Percentiles rank a stretch among this genome's conserved stretches.
Conservation (phyloP, 2,113 vertebrate genomes). For the Tragelaphus strepsiceros region DNA sequence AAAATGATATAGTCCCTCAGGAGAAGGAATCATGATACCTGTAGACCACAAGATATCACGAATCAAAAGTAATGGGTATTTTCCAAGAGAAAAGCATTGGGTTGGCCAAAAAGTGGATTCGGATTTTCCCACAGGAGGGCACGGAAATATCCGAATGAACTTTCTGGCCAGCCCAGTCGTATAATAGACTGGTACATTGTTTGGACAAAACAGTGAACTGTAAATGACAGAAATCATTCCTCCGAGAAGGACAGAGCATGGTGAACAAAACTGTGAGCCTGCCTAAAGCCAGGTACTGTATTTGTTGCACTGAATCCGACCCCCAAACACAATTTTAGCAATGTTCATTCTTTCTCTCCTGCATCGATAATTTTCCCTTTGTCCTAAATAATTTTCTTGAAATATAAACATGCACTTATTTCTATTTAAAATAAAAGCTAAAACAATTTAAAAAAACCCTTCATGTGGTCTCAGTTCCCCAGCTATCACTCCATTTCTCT, state of each 20-base stretch:
- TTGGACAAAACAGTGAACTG: neutral
- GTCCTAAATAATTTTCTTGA: neutral
- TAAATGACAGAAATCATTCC: neutral
- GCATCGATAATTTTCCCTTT: neutral
- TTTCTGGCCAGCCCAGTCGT: neutral
- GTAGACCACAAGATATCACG: neutral
- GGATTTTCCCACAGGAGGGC: neutral
- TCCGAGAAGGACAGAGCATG: no score
- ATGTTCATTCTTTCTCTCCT: neutral
- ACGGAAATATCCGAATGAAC: rapidly evolving
- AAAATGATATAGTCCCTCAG: neutral
- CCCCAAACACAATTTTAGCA: neutral
- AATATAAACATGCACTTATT: neutral
- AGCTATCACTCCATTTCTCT: neutral
- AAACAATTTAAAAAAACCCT: neutral
- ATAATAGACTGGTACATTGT: neutral
- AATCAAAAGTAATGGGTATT: neutral
- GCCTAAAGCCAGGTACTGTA: neutral
- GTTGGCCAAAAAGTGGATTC: neutral
- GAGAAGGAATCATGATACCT: neutral
- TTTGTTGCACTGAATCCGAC: neutral
- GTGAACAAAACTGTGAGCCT: neutral
- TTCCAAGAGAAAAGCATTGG: neutral
- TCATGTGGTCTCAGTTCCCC: neutral
- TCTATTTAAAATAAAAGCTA: neutral